Evolutionary conservation across 2,113 vertebrate species (phyloP).

Genomic region (Apus apus): DNA sequence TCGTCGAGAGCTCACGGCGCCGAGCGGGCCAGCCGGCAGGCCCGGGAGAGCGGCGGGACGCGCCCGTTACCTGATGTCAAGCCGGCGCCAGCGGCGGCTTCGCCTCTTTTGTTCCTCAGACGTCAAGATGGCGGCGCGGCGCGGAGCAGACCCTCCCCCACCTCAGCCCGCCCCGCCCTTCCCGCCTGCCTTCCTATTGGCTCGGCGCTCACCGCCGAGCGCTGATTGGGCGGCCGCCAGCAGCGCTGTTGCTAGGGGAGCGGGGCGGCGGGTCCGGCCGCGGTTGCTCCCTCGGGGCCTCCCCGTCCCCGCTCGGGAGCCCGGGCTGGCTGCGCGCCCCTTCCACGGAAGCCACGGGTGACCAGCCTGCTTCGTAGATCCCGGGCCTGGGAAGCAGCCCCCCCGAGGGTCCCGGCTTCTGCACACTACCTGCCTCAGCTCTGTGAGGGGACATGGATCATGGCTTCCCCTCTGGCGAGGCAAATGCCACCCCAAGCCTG

Average conservation of each 20-base stretch:
- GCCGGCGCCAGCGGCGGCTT: not conserved
- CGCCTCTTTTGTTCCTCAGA: conserved; percentile 75
- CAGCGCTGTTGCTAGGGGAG: conserved; percentile 72
- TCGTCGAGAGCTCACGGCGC: not conserved
- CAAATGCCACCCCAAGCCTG: too few relatives aligned
- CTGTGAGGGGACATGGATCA: fast-evolving
- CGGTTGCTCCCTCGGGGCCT: fast-evolving
- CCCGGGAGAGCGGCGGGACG: fast-evolving
- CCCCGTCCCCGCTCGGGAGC: fast-evolving
- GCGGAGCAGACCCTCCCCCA: conserved; percentile 43
- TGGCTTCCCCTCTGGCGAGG: not conserved
- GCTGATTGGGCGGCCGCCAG: conserved; percentile 49
- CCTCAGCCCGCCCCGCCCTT: not conserved
- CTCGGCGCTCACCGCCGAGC: not conserved
- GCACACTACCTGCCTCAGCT: not conserved
- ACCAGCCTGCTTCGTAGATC: too few relatives aligned
- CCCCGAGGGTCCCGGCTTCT: fast-evolving
- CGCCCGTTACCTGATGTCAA: conserved; percentile 47
- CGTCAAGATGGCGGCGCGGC: conserved; percentile 73
- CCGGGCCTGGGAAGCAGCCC: not conserved
- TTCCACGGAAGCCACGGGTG: too few relatives aligned
- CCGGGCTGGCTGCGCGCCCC: fast-evolving
- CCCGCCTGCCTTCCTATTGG: conserved; percentile 49
- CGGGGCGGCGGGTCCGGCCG: not conserved
- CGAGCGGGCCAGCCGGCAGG: too few relatives aligned